Percentiles rank a stretch among this genome's conserved stretches.
phyloP scores from a whole-genome alignment of 2,888 invertebrate species.

The Caenorhabditis sp. region DNA sequence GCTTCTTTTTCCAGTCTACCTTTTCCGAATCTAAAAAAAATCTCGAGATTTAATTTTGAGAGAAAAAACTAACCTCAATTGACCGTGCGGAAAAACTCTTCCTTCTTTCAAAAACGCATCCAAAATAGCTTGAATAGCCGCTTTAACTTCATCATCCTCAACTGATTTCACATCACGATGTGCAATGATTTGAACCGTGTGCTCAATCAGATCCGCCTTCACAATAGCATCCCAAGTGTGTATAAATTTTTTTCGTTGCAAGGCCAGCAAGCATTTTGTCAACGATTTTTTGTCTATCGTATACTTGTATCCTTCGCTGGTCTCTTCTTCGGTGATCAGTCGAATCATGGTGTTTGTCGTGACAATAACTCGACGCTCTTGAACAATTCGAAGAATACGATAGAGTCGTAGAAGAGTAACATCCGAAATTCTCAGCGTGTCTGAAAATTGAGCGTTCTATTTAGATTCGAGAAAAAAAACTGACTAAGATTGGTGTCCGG shows the following conservation, averaged over 20 bases:
- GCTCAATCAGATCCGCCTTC: slow-evolving; percentile 33
- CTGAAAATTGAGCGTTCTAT: slow-evolving; percentile 36
- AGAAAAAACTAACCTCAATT: slow-evolving; percentile 32
- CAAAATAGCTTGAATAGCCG: slow-evolving; percentile 51
- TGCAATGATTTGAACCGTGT: slow-evolving; percentile 51
- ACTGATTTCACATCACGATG: slow-evolving; percentile 40
- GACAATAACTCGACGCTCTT: slow-evolving; percentile 50
- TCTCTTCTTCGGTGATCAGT: slow-evolving; percentile 49
- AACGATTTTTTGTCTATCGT: slow-evolving; percentile 68
- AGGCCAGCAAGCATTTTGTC: slow-evolving; percentile 59
- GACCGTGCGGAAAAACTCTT: slow-evolving; percentile 66
- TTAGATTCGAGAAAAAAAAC: slow-evolving; percentile 13
- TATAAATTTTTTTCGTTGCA: slow-evolving; percentile 44
- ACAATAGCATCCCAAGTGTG: slow-evolving; percentile 40
- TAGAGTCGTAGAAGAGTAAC: slow-evolving; percentile 57
- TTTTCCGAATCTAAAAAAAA: slow-evolving; percentile 17
- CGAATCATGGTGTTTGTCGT: slow-evolving; percentile 51
- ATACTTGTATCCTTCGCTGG: slow-evolving; percentile 58
- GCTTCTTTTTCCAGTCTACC: neutral
- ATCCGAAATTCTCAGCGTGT: slow-evolving; percentile 64
- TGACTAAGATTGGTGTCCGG: slow-evolving; percentile 60
- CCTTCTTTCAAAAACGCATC: slow-evolving; percentile 56
- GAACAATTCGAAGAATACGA: slow-evolving; percentile 35
- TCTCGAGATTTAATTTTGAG: neutral
- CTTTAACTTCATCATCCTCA: slow-evolving; percentile 44